Base-by-base conservation (phyloP, 2,797 vertebrate species). In the Nannoperca obscura region DNA sequence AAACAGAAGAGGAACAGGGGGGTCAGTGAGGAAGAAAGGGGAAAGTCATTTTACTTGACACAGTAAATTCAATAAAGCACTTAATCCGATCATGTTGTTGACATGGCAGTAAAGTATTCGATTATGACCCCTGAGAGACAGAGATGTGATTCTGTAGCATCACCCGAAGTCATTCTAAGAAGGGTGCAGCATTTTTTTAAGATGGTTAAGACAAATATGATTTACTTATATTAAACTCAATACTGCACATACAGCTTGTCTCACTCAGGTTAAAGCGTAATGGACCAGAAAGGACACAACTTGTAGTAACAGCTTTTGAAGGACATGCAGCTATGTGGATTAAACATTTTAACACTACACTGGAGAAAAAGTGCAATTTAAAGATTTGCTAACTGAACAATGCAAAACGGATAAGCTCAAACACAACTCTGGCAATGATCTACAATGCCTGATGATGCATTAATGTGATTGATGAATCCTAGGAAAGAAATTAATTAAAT, bases 81-180 rank as follows among this genome's bases (percentile, higher is more conserved):
- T 19, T 17, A 74, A 83, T 79, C 71, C 24, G 67, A 87, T 83
- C 69, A 42, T 36, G 68, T 42, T 59, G 52, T 64, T 73, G 80
- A 83, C 71, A 68, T 55, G 63, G 74, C 38, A 54, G 47, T 62
- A 40, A 74, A 44, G 40, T 46, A 72, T 77, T 72, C 27, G 70
- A 83, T 76, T 58, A 68, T 4, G 49, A 62, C 54, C 71, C 24
- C 3, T 47, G 19, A 47, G 46, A 47, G 46, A 47, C 9, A 47
- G 46, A 47, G 46, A 20, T 47, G 17, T 46, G 46, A 47, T 47
- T 47, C 17, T 9, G 19, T 47, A 20, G 46, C 46, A 47, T 47
- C 46, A 47, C 46, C 46, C 19, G 34, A 38, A 38, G 42, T 44
- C 14, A 17, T 44, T 6, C 42, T 7, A 17, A 17, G 19, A 9